Evolutionary conservation across 2,113 vertebrate genomes (phyloP).

Genomic region (Prietella phreatophila): DNA sequence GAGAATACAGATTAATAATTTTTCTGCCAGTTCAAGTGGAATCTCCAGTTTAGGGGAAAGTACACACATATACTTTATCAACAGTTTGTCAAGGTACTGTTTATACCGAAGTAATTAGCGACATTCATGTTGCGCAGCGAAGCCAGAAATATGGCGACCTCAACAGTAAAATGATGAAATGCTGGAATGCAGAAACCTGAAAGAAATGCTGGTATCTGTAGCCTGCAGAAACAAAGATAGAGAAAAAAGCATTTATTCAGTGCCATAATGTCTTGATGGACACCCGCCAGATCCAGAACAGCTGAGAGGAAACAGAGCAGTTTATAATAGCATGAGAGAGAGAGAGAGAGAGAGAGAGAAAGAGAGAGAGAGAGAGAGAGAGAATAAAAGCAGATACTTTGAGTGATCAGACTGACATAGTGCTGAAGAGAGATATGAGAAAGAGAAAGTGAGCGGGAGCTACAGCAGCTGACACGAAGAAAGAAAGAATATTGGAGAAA

Average conservation of each 20-base stretch:
- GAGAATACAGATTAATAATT: not conserved
- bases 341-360: too few relatives aligned
- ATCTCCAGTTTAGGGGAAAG: not conserved
- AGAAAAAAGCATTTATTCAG: not conserved
- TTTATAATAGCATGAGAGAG: not conserved
- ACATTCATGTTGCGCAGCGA: not conserved
- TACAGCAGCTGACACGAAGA: not conserved
- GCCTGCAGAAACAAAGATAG: not conserved
- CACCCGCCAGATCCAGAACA: not conserved
- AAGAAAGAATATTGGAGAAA: not conserved
- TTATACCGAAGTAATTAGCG: not conserved
- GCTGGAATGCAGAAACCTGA: not conserved
- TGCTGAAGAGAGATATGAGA: not conserved
- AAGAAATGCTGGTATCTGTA: not conserved
- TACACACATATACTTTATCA: not conserved
- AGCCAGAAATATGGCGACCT: not conserved
- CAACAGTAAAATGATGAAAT: not conserved
- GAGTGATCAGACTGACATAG: conserved; percentile 12
- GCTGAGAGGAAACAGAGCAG: not conserved
- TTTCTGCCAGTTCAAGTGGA: conserved; percentile 39
- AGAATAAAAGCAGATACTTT: not conserved
- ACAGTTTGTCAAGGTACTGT: not conserved
- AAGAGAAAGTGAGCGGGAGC: not conserved
- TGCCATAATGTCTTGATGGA: not conserved
- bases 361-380: too few relatives aligned